phyloP scores from a whole-genome alignment of 2,888 invertebrate species.

The Amiota minor region DNA sequence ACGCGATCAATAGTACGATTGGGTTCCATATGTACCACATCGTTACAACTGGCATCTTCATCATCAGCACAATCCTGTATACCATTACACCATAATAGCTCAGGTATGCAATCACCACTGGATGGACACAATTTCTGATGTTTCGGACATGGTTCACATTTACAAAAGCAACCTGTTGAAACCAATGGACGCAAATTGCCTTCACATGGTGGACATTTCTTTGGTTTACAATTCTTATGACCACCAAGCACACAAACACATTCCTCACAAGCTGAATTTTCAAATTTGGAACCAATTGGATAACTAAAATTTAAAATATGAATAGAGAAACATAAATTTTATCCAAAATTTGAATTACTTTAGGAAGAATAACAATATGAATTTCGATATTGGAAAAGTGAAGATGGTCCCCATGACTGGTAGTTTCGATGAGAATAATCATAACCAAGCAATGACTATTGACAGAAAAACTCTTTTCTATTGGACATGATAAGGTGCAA shows the following conservation, averaged over 20 bases:
- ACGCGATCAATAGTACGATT: slow-evolving; percentile 54
- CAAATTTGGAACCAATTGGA: slow-evolving; percentile 81
- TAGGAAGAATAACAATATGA: too few relatives aligned
- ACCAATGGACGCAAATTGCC: slow-evolving; percentile 76
- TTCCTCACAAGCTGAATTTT: slow-evolving; percentile 83
- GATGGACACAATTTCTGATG: slow-evolving; percentile 82
- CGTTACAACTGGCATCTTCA: slow-evolving; percentile 79
- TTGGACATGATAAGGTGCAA: too few relatives aligned
- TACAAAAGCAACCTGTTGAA: slow-evolving; percentile 82
- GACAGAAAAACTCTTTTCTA: too few relatives aligned
- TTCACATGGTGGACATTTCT: slow-evolving; percentile 80
- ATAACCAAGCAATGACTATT: too few relatives aligned
- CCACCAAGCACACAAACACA: slow-evolving; percentile 87
- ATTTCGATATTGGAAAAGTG: too few relatives aligned
- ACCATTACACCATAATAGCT: slow-evolving; percentile 86
- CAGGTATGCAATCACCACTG: slow-evolving; percentile 82
- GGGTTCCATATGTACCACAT: slow-evolving; percentile 56
- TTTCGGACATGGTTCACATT: slow-evolving; percentile 82
- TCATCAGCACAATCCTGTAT: slow-evolving; percentile 88
- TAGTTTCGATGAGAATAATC: too few relatives aligned
- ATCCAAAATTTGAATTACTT: too few relatives aligned
- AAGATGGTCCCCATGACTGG: too few relatives aligned
- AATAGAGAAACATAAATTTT: not conserved
- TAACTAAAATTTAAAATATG: slow-evolving; percentile 75
- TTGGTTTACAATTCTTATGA: slow-evolving; percentile 80